Evolutionary conservation across 2,797 vertebrate genomes (phyloP).

Genomic region (Pipistrellus pygmaeus): DNA sequence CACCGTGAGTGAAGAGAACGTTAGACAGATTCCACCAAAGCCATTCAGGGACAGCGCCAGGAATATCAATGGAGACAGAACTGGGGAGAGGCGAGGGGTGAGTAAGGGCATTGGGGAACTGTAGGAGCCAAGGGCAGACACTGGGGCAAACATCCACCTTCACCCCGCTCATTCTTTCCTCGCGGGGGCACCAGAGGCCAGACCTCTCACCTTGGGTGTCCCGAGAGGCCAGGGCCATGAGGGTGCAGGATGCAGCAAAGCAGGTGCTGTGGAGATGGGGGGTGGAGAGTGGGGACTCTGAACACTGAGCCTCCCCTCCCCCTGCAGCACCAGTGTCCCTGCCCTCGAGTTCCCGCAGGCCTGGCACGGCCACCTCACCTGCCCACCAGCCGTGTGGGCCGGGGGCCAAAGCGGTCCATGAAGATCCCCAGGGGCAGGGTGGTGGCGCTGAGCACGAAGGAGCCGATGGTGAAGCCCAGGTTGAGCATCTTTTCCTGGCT

Average conservation of each 20-base stretch:
- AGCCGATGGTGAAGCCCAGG: slow-evolving; percentile 95
- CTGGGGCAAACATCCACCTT: slow-evolving; percentile 53
- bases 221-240: slow-evolving; percentile 91
- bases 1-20: slow-evolving; percentile 96
- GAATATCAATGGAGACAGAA: slow-evolving; percentile 91
- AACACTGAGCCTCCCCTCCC: no score
- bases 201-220: slow-evolving; percentile 87
- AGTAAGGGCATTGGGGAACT: slow-evolving; percentile 24
- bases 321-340: no score
- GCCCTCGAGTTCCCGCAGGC: not conserved
- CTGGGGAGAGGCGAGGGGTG: slow-evolving; percentile 75
- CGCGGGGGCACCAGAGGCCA: not conserved
- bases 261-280: slow-evolving; percentile 86
- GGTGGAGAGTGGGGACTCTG: not conserved
- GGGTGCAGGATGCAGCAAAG: slow-evolving; percentile 91
- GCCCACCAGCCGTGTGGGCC: slow-evolving; percentile 93
- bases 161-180: not conserved
- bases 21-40: slow-evolving; percentile 96
- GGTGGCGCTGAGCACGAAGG: slow-evolving; percentile 94
- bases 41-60: slow-evolving; percentile 94
- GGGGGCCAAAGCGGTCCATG: slow-evolving; percentile 90
- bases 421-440: slow-evolving; percentile 91
- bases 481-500: slow-evolving; percentile 95
- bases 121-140: slow-evolving; percentile 61
- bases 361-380: slow-evolving; percentile 87